Percentiles rank a stretch among this genome's conserved stretches.
Evolutionary conservation across 2,888 invertebrate genomes (phyloP).

Genomic region (Macaria notata): DNA sequence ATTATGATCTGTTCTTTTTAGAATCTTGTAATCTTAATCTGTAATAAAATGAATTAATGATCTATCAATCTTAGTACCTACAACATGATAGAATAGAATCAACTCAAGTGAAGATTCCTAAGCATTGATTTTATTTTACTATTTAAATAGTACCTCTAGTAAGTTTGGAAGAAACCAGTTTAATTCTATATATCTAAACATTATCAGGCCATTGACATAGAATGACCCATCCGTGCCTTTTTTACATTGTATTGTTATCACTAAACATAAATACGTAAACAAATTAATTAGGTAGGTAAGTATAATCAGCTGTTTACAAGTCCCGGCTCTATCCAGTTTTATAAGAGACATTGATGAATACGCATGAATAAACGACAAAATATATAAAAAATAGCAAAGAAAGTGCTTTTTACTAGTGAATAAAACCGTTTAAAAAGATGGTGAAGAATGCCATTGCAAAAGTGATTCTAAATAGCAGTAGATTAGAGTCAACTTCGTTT

Average conservation of each 20-base stretch:
- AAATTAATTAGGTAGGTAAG: conserved; percentile 34
- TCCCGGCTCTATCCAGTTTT: conserved; percentile 13
- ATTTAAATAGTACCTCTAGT: no score
- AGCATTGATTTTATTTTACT: no score
- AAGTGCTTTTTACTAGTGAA: not conserved
- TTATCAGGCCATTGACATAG: conserved; percentile 4
- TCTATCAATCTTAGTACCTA: no score
- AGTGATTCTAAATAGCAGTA: conserved; percentile 41
- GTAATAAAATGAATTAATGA: no score
- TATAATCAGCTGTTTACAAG: conserved; percentile 19
- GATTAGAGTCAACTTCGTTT: conserved; percentile 42
- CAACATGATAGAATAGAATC: no score
- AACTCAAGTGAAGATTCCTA: no score
- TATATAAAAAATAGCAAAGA: not conserved
- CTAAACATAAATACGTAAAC: conserved; percentile 39
- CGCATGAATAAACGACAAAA: conserved; percentile 1
- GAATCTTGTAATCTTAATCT: no score
- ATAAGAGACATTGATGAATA: conserved; percentile 10
- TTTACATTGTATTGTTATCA: conserved; percentile 40
- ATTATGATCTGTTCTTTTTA: no score
- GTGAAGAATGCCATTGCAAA: conserved; percentile 45
- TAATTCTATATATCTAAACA: no score
- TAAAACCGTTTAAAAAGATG: conserved; percentile 14
- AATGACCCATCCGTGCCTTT: conserved; percentile 36
- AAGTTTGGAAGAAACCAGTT: no score